Base-by-base conservation (phyloP, 2,113 vertebrate genomes). In the Ophiodon elongatus region DNA sequence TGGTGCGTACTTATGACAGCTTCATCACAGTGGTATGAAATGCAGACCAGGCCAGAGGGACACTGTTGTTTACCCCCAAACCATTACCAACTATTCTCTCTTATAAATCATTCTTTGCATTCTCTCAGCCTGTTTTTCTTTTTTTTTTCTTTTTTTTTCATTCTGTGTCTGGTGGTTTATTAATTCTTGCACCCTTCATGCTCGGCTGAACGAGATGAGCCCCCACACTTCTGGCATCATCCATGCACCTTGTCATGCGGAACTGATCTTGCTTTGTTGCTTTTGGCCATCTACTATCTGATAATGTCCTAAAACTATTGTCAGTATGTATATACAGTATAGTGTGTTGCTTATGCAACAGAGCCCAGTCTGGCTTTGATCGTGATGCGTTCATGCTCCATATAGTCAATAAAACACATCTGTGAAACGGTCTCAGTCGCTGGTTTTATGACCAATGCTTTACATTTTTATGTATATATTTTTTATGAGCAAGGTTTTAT, bases 101-200 rank as follows among this genome's bases (percentile, higher is more conserved):
- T 68, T 83, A 86, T 93, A 90, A 92, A 93, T 94, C 92, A 92
- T 82, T 79, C 74, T 52, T 87, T 80, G 39, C 84, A 82, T 91
- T 85, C 71, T 70, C 78, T 84, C 69, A 37, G 62, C 50, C 76
- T 68, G 27, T 41, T 29, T 43, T 43, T 43, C n/a, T 45, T 39
- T 8, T 66, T 45, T 66, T 56, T 65, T 35, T 7, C n/a, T 57
- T 5, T 4, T 35, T n/a, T 57, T 57, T 57, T 4, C 66, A 43
- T 52, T 81, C 29, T 82, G 78, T 92, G 81, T 92, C 87, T 86
- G 81, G 69, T 84, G 88, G 81, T 91, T 93, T 93, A 91, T 92
- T 93, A 91, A 90, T 87, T 76, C 82, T 85, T 75, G 76, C 89
- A 92, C 86, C 92, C 90, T 94, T 94, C 92, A 93, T 71, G 89